Percentiles rank a stretch among this genome's conserved stretches.
phyloP scores from a whole-genome alignment of 1,140 invertebrate species.

The Leptinotarsa undecemlineata region DNA sequence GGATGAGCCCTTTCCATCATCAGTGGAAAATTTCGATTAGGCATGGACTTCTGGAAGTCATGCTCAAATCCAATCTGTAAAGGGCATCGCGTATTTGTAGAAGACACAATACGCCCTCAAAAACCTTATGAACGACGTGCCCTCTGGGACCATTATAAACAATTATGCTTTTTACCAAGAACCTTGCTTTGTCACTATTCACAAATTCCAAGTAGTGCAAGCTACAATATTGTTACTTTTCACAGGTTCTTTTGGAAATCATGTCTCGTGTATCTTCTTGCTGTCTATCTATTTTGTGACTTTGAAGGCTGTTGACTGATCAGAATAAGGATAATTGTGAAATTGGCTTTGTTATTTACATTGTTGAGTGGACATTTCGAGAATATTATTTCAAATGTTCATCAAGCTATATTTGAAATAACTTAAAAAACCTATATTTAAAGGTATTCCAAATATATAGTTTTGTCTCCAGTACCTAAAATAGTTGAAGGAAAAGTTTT shows the following conservation, averaged over 20 bases:
- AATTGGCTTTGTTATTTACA: neutral
- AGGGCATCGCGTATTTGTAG: conserved; percentile 4
- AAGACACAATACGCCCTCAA: conserved; percentile 20
- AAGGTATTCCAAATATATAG: too few relatives aligned
- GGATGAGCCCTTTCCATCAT: conserved; percentile 7
- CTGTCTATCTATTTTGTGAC: neutral
- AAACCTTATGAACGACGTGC: conserved; percentile 22
- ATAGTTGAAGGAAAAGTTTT: too few relatives aligned
- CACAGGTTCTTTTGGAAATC: neutral
- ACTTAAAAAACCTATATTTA: too few relatives aligned
- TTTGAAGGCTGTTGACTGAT: neutral
- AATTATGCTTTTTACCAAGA: conserved; percentile 19
- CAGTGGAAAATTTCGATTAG: conserved; percentile 19
- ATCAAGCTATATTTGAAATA: too few relatives aligned
- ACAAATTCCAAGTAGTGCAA: conserved; percentile 19
- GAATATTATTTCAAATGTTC: too few relatives aligned
- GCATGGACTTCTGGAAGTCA: conserved; percentile 13
- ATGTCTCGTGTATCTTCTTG: neutral
- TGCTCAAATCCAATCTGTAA: neutral
- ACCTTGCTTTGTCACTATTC: conserved; percentile 14
- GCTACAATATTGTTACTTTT: neutral
- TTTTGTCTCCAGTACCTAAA: too few relatives aligned
- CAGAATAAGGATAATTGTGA: neutral
- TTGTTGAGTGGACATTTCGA: too few relatives aligned
- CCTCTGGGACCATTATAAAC: conserved; percentile 25